phyloP scores from a whole-genome alignment of 2,888 invertebrate species.

The Troides oblongomaculatus region DNA sequence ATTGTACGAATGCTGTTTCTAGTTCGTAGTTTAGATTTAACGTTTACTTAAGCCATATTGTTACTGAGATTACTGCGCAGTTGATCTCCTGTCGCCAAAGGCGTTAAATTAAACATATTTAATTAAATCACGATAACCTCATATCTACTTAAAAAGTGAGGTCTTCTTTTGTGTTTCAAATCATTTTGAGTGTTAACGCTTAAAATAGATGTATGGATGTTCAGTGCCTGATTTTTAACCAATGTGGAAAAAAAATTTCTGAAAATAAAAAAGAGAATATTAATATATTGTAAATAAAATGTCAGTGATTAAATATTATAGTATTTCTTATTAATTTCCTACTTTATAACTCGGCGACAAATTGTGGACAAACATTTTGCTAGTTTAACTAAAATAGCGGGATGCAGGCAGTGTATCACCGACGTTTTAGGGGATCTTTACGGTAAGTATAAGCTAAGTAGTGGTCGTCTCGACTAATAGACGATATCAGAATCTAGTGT shows the following conservation, averaged over 20 bases:
- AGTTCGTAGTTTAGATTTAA: slow-evolving; percentile 42
- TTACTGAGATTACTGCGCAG: slow-evolving; percentile 62
- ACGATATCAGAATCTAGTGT: too few species aligned
- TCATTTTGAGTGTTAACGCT: slow-evolving; percentile 52
- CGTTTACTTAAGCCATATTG: slow-evolving; percentile 54
- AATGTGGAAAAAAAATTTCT: slow-evolving; percentile 53
- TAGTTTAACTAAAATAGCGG: too few species aligned
- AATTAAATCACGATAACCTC: slow-evolving; percentile 35
- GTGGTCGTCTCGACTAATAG: too few species aligned
- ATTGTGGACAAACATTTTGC: background rate
- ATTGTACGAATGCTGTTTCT: slow-evolving; percentile 49
- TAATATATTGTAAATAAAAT: slow-evolving; percentile 79
- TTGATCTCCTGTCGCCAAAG: slow-evolving; percentile 65
- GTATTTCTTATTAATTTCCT: background rate
- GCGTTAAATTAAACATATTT: slow-evolving; percentile 49
- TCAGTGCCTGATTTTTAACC: slow-evolving; percentile 62
- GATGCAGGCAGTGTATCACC: too few species aligned
- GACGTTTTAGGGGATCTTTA: too few species aligned
- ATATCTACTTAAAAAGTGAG: slow-evolving; percentile 59
- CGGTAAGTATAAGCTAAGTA: too few species aligned
- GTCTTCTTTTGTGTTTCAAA: slow-evolving; percentile 44
- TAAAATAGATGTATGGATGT: slow-evolving; percentile 47
- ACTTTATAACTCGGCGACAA: background rate
- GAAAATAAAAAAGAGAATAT: slow-evolving; percentile 69
- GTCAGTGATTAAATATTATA: slow-evolving; percentile 37